Base-by-base conservation (phyloP, 2,797 vertebrate species). In the Sarcophilus harrisii region DNA sequence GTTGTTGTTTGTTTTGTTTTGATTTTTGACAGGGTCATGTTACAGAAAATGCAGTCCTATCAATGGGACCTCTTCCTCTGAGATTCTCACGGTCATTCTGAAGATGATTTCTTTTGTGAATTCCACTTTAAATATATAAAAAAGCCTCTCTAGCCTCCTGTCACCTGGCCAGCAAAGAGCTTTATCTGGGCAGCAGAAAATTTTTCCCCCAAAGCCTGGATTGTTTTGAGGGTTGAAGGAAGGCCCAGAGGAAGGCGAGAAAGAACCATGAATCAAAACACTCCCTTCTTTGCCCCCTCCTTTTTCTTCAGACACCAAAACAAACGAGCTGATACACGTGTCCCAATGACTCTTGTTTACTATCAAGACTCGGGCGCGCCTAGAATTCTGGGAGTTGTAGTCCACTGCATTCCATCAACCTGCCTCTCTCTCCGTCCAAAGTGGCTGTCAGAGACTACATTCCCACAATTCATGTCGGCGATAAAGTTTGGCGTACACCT, bases 331-430 rank as follows among this genome's bases (percentile, higher is more conserved):
- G 95, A 98, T 98, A 98, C 99, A 99, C 99, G 99, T 99, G 99
- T 99, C 98, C 98, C 96, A 96, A 92, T 92, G 97, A 94, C 96
- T 97, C 98, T 98, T 99, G 99, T 99, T 99, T 99, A 99, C 99
- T 97, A 98, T 96, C 98, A 89, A 96, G 97, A 45, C 93, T n/a
- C 45, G 6, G 45, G 93, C 45, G 57, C 95, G 97, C 96, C 57
- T 2, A 32, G 96, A 8, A 96, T 92, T 91, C 94, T 98, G 98
- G 99, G 98, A 97, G 73, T 93, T 98, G 98, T 98, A 98, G 98
- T 99, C 92, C 98, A n/a, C 32, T 0, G 10, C 0, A 18, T 4
- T 1, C 16, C 57, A 2, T 0, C 0, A 0, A 1, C 32, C 1
- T 1, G 91, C 59, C 0, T 13, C 55, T 32, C 24, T 13, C 0